phyloP scores from a whole-genome alignment of 1,140 invertebrate species.

The Drosophila quadrilineata region DNA sequence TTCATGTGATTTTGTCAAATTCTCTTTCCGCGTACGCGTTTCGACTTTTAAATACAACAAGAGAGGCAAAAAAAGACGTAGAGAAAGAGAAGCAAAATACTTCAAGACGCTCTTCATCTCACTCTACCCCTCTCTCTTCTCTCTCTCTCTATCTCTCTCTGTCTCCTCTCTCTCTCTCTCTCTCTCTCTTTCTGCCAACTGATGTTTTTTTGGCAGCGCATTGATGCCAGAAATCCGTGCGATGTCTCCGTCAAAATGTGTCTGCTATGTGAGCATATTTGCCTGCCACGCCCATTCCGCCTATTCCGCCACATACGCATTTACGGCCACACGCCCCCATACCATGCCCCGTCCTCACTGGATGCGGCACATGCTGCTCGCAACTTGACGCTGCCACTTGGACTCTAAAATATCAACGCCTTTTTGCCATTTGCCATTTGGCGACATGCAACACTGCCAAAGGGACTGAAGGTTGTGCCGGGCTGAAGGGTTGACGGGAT shows the following conservation, averaged over 20 bases:
- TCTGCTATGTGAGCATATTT: constrained; percentile 46
- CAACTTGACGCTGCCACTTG: not conserved
- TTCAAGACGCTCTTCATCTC: not conserved
- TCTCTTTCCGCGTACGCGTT: constrained; percentile 50
- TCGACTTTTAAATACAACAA: constrained; percentile 64
- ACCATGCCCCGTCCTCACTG: too few relatives aligned
- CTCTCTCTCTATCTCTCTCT: not conserved
- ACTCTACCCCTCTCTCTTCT: not conserved
- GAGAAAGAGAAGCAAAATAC: too few relatives aligned
- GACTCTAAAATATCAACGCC: constrained; percentile 11
- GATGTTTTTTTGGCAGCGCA: constrained; percentile 42
- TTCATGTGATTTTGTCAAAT: constrained; percentile 69
- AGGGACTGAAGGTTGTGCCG: not conserved
- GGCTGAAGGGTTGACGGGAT: not conserved
- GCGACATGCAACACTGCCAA: constrained; percentile 12
- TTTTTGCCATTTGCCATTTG: constrained; percentile 26
- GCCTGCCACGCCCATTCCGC: constrained; percentile 27
- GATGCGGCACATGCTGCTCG: too few relatives aligned
- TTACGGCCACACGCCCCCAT: not conserved
- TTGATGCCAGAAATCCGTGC: constrained; percentile 65
- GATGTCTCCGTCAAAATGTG: constrained; percentile 54
- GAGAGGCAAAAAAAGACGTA: too few relatives aligned
- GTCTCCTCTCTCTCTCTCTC: not conserved
- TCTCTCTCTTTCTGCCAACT: not conserved
- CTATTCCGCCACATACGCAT: too few relatives aligned